Percentiles rank a stretch among this genome's conserved stretches.
phyloP scores from a whole-genome alignment of 92 coral and sea anemone genomes.

The Epizoanthus scotinus region DNA sequence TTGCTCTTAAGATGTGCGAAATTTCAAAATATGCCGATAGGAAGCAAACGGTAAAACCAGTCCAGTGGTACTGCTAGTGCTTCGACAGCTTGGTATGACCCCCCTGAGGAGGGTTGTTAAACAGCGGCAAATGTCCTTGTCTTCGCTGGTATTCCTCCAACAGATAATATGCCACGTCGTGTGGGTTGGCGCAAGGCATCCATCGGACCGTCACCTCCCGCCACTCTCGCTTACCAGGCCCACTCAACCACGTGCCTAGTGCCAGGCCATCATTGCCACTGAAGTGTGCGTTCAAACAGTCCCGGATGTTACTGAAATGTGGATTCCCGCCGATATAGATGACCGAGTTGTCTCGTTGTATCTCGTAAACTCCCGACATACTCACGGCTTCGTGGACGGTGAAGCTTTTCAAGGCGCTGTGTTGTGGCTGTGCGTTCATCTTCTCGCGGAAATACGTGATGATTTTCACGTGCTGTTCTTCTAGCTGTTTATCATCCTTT shows the following conservation, averaged over 20 bases:
- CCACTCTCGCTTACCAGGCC: slow-evolving; percentile 84
- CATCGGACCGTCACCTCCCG: slow-evolving; percentile 77
- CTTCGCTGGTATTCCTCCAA: slow-evolving; percentile 86
- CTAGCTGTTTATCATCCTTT: slow-evolving; percentile 46
- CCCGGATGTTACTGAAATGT: slow-evolving; percentile 96
- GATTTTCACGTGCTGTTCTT: slow-evolving; percentile 66
- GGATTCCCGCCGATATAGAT: slow-evolving; percentile 99
- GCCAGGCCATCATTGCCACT: slow-evolving; percentile 99
- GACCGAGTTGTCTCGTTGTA: slow-evolving; percentile 63
- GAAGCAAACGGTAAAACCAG: background rate
- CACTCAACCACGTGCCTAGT: slow-evolving; percentile 87
- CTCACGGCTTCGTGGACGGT: slow-evolving; percentile 87
- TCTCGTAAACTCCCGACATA: slow-evolving; percentile 97
- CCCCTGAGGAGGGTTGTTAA: slow-evolving; percentile 75
- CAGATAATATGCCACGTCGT: slow-evolving; percentile 92
- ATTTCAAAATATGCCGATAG: no score
- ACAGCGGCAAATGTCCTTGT: slow-evolving; percentile 79
- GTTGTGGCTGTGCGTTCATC: slow-evolving; percentile 71
- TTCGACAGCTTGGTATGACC: background rate
- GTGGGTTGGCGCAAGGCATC: slow-evolving; percentile 92
- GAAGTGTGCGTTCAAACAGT: slow-evolving; percentile 97
- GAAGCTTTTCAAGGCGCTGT: slow-evolving; percentile 92
- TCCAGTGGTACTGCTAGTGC: background rate
- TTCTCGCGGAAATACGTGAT: slow-evolving; percentile 69
- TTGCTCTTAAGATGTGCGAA: no score